Base-by-base conservation (phyloP, 2,888 invertebrate species). In the Amiota minor region DNA sequence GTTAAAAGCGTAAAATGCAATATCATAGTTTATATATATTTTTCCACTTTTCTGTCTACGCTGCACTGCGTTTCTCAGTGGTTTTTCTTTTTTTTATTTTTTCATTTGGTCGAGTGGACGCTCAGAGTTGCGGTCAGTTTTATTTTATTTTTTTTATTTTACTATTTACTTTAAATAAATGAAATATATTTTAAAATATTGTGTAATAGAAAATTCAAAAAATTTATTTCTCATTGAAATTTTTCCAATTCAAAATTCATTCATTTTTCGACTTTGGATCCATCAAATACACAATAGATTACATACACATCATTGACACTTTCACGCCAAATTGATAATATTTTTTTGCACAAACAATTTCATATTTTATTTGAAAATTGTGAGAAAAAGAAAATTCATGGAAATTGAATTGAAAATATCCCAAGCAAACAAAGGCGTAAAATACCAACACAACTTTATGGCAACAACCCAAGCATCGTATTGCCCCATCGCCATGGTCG, bases 61-160 rank as follows among this genome's bases (percentile, higher is more conserved):
- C 67, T 68, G 67, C 67, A 14, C 50, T 68, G 67, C 50, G 20
- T 68, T 53, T 68, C 53, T 68, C 67, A 68, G 67, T 68, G 67
- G 16, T 65, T 47, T 49, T 64, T 45, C 12, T 53, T n/a, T 12
- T 53, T 14, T 8, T 9, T 14, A 53, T 12, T 14, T 53, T 35
- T 35, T 35, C n/a, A 53, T 53, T 53, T 53, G 53, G 53, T 9
- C 53, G 53, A 53, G 53, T 9, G 53, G 9, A 9, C 6, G 12
- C n/a, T 53, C 53, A 53, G 14, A n/a, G 53, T 53, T n/a, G 4
- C 10, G 14, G 53, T 35, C 6, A 35, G 35, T 3, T 2, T 23
- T 23, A 23, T 35, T 35, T 35, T 35, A 0, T 0, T 35, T 35
- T 35, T 35, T 6, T 0, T 35, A 35, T 35, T 35, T 35, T 35